Base-by-base conservation (phyloP, 2,113 vertebrate genomes). In the Chionodraco myersi region DNA sequence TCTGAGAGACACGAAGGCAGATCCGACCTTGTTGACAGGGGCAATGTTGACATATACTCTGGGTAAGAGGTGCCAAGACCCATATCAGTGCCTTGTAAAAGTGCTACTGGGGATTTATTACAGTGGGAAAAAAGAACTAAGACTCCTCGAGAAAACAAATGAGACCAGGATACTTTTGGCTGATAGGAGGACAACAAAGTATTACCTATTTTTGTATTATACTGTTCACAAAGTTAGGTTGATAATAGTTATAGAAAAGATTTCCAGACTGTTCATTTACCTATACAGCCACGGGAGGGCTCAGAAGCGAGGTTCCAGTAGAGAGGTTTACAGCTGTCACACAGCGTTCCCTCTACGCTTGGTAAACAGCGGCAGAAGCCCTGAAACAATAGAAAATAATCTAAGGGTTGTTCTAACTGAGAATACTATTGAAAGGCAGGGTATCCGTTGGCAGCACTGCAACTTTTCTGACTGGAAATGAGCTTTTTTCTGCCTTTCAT, bases 251-350 rank as follows among this genome's bases (percentile, higher is more conserved):
- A 1, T 5, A 1, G 54, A 11, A 41, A 10, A 51, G 2, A 36
- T 41, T 67, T 59, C 36, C 36, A 41, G 36, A 7, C 15, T 41
- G 1, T 8, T 77, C 15, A 83, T 67, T 72, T 82, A 98, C 98
- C 97, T 91, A 85, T 92, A 64, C 98, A 99, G 21, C 97, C 97
- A 6, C 62, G 26, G 0, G 95, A 93, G 86, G 97, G 96, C 65
- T 94, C 94, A 59, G 56, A 60, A 75, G 91, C 94, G 77, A 98
- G 92, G 80, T 97, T 97, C 97, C 97, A 99, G 90, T 96, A 97
- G 15, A 97, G 93, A 0, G 96, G 95, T 86, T 97, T 98, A 86
- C 98, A 99, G 69, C 72, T 92, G 85, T 92, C 93, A 84, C 98
- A 99, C 0, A 93, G 88, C 30, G 91, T 80, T 66, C 97, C 96